A percentile compares a stretch with the other conserved stretches of the same genome.
These are phyloP conservation scores for Squalus acanthias DNA, from an alignment of 2,797 vertebrate species.

Conservation along the genomic window DNA sequence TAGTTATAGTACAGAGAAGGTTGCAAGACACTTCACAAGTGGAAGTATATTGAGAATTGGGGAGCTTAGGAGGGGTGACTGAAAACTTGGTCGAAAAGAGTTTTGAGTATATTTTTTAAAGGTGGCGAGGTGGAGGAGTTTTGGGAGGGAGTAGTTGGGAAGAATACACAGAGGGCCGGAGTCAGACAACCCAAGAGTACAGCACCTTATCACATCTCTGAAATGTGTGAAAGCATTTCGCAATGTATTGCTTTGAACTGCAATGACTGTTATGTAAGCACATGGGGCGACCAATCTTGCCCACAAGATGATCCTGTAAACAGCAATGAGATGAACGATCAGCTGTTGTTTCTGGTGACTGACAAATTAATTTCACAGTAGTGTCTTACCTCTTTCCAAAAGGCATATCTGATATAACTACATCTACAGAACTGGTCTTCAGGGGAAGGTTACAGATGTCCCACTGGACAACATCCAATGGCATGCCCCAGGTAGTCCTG, in stretches of 20 bases:
- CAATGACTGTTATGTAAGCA: not conserved
- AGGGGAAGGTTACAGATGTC: constrained; percentile 80
- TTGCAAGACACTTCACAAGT: not conserved
- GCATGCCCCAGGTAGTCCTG: constrained; percentile 60
- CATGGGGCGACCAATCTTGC: not conserved
- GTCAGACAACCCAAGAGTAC: not conserved
- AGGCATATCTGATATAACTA: constrained; percentile 90
- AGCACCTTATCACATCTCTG: not conserved
- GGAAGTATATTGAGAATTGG: not conserved
- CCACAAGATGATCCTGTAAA: not conserved
- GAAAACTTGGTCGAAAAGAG: too few relatives aligned
- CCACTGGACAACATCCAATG: constrained; percentile 82
- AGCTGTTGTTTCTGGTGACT: not conserved
- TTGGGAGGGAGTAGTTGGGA: not conserved
- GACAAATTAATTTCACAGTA: constrained; percentile 36
- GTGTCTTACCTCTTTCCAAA: constrained; percentile 85
- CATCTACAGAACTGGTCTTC: constrained; percentile 77
- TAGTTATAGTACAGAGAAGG: not conserved
- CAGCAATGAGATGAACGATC: not conserved
- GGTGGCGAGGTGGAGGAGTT: not conserved
- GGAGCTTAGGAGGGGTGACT: not conserved
- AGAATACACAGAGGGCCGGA: not conserved
- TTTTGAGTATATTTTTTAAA: not conserved
- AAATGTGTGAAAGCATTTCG: not conserved
- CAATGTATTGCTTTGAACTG: not conserved